Evolutionary conservation across 1,140 invertebrate genomes (phyloP), one percentile per base, ranked within the genome.

Genomic region (Portunus trituberculatus): DNA sequence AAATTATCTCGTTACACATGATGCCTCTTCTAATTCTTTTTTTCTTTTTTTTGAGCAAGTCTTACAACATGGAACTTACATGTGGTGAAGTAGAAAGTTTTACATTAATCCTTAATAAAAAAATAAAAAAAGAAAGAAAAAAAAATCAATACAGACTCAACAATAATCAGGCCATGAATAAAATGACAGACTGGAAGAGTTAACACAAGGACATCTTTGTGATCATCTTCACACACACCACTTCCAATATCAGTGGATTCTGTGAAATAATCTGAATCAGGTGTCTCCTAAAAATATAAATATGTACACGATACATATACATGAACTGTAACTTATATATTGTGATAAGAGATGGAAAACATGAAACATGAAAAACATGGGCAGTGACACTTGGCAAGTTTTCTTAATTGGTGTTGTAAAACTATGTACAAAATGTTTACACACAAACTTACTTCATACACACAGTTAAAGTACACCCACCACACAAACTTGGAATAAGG

Each of bases 31-130:
- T n/a, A n/a, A 59, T 59, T 39, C 39, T 59, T 59, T 59, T 59
- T 12, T 59, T 59, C n/a, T n/a, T 59, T 59, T 76, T 25, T 76
- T 76, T 76, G 67, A 76, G 67, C 67, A 76, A 76, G 67, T 76
- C 67, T 76, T 76, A 76, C 67, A n/a, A 76, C 67, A 76, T 76
- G 67, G n/a, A 76, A 76, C 67, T 76, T 76, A n/a, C 25, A 76
- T 76, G 67, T 76, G 67, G n/a, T 76, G 67, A 76, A 76, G 20
- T 76, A 76, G 6, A 8, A 7, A 20, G 67, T 76, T 76, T 25
- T 12, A 25, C 67, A 76, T 76, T n/a, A 76, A 76, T 76, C 67
- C 16, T n/a, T n/a, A 76, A 25, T 25, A n/a, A 3, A 76, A 1
- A 1, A 0, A 76, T 0, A 25, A 14, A 76, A 25, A 25, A 14